A percentile compares a stretch with the other conserved stretches of the same genome.
Evolutionary conservation across 2,113 vertebrate genomes (phyloP).

Genomic region (Stomatorhinus ivindoensis): DNA sequence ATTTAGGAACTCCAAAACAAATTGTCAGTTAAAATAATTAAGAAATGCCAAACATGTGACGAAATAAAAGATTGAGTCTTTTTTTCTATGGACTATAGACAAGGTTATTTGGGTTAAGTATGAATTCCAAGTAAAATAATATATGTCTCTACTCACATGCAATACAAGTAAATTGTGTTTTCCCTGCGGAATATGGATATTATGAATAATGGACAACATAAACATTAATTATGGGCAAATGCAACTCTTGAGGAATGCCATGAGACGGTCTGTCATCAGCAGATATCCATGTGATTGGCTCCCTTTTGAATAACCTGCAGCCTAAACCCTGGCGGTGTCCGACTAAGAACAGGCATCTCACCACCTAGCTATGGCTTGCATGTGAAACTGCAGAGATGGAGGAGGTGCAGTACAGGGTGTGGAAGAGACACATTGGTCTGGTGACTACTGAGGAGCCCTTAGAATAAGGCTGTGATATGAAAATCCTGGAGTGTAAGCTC

Average conservation of each 20-base stretch:
- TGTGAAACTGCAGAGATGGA: neutral
- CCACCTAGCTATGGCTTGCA: neutral
- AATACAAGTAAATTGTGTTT: neutral
- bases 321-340: neutral
- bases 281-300: neutral
- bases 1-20: neutral
- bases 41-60: neutral
- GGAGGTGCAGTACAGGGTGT: neutral
- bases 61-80: neutral
- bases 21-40: neutral
- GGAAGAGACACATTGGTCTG: neutral
- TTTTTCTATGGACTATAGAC: neutral
- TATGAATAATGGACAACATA: neutral
- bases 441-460: neutral
- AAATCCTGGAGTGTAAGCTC: neutral
- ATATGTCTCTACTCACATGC: neutral
- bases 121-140: neutral
- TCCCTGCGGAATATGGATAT: neutral
- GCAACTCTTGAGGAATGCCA: neutral
- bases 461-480: neutral
- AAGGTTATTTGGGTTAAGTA: neutral
- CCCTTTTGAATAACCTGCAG: neutral
- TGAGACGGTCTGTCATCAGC: neutral
- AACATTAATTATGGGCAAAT: neutral
- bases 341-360: neutral